Conservation (phyloP, 2,797 vertebrate species). For the Micromesistius poutassou region DNA sequence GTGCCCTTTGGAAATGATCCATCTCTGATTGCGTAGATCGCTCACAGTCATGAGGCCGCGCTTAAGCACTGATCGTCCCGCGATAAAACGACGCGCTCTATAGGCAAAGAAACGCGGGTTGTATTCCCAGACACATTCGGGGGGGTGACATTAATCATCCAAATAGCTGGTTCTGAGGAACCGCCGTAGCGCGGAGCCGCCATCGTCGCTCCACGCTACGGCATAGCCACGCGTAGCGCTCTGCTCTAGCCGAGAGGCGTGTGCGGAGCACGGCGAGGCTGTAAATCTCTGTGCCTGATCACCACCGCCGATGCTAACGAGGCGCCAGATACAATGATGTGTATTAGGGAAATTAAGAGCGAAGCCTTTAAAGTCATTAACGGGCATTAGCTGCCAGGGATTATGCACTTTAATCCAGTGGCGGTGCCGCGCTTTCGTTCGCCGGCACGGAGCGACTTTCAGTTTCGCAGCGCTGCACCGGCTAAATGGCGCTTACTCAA, state of each 20-base stretch:
- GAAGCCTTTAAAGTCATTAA: constrained; percentile 47
- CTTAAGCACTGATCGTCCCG: constrained; percentile 35
- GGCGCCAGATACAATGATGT: constrained; percentile 61
- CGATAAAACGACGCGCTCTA: constrained; percentile 32
- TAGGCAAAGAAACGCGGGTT: constrained; percentile 30
- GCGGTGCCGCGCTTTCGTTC: neutral
- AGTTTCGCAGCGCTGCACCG: too few species aligned
- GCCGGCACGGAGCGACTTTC: too few species aligned
- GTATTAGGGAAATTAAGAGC: constrained; percentile 60
- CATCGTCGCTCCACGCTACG: constrained; percentile 36
- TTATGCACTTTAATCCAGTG: constrained; percentile 40
- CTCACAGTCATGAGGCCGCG: constrained; percentile 43
- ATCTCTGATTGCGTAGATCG: constrained; percentile 29
- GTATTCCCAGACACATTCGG: constrained; percentile 39
- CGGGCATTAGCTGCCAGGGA: constrained; percentile 36
- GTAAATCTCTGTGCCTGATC: constrained; percentile 51
- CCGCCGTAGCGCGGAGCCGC: constrained; percentile 52
- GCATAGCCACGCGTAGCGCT: constrained; percentile 14
- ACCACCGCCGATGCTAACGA: constrained; percentile 62
- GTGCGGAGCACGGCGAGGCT: constrained; percentile 38
- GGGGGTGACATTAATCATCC: constrained; percentile 42
- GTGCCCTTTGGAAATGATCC: constrained; percentile 57
- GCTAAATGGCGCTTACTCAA: too few species aligned
- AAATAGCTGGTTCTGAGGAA: constrained; percentile 43
- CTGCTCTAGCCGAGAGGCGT: constrained; percentile 40